A percentile compares a stretch with the other conserved stretches of the same genome.
Evolutionary conservation across 2,113 vertebrate genomes (phyloP).

Genomic region (cattle (Bos taurus)): DNA sequence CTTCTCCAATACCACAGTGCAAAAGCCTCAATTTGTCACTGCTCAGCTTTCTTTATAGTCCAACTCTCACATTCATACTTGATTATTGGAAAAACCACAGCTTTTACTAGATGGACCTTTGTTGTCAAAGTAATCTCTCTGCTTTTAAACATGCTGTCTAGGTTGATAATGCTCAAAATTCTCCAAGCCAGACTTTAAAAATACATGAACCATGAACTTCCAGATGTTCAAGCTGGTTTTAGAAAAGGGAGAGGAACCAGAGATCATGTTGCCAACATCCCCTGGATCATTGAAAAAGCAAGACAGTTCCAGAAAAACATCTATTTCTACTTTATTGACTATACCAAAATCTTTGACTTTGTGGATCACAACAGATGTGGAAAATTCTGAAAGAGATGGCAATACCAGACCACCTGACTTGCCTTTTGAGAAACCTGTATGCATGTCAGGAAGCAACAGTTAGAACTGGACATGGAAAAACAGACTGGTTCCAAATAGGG

Average conservation of each 20-base stretch:
- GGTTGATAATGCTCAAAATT: not conserved
- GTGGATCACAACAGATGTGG: not conserved
- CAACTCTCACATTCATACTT: not conserved
- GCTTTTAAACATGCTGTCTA: not conserved
- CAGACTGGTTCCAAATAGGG: not conserved
- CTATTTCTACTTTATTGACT: not conserved
- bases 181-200: not conserved
- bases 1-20: not conserved
- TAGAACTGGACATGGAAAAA: not conserved
- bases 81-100: not conserved
- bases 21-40: not conserved
- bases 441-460: not conserved
- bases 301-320: not conserved
- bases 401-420: not conserved
- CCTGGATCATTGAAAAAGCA: not conserved
- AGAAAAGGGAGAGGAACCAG: not conserved
- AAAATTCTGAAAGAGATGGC: not conserved
- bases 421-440: not conserved
- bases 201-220: not conserved
- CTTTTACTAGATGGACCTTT: not conserved
- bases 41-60: not conserved
- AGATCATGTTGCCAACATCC: not conserved
- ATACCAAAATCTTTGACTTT: not conserved
- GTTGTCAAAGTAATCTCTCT: not conserved
- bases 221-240: not conserved